Base-by-base conservation (phyloP, 1,140 invertebrate species). In the Acromyrmex heyeri region DNA sequence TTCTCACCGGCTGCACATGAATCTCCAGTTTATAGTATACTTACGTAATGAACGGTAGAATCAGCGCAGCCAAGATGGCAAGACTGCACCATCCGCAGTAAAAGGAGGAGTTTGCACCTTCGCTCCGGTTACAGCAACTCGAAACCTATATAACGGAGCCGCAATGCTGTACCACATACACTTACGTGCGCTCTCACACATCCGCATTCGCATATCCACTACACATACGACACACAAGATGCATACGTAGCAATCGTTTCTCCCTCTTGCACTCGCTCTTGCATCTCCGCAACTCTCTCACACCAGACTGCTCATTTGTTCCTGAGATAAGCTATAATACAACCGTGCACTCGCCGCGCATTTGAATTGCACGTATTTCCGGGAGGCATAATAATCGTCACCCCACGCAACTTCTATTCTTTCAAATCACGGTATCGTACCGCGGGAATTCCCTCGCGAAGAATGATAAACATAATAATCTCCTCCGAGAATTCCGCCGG, bases 141-240 rank as follows among this genome's bases (percentile, higher is more conserved):
- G 69, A 83, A 75, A 83, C 79, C 79, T 83, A 73, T 83, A 83
- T 82, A 79, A 55, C 76, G 65, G 79, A 70, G 67, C 77, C 76
- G 76, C 77, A 79, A 70, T 82, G 77, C 85, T 48, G 76, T 82
- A 53, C 64, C 48, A n/a, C 21, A 24, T 59, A 73, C 69, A 75
- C 78, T 34, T 18, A 6, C 5, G 7, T 14, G 50, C 48, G 18
- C 70, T 24, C 38, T 30, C 79, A 61, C 6, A 48, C 18, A 8
- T 12, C 18, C 18, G 48, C 27, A 21, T 24, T 5, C 44, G 10
- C 48, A 65, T 12, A 64, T 14, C 10, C 18, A n/a, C 8, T 16
- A 16, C 30, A 44, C 34, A 21, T 0, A 44, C 12, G 7, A 24
- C 34, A 61, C 21, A 34, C 21, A 67, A 27, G 24, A 44, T 24